These are phyloP conservation scores for Heliocidaris tuberculata DNA, from an alignment of 35 echinoderm and acorn worm species.

Conservation along the genomic window DNA sequence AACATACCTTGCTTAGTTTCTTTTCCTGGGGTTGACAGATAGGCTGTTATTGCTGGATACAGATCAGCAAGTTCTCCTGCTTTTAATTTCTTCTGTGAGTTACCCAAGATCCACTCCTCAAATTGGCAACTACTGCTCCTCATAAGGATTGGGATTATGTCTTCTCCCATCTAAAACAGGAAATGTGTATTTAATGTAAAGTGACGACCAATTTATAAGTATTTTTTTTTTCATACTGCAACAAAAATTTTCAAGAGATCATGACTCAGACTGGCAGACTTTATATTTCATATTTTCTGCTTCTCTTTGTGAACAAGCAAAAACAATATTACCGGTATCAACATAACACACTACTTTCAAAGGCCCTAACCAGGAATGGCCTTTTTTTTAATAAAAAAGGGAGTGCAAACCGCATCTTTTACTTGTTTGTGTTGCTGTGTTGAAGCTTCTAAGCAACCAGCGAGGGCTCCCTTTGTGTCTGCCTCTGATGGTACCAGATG, in stretches of 20 bases:
- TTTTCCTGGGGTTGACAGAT: background rate
- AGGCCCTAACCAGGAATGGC: background rate
- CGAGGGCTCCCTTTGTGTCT: background rate
- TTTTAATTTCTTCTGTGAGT: background rate
- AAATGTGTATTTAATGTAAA: background rate
- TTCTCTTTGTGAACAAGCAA: background rate
- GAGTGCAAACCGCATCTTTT: background rate
- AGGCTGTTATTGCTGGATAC: background rate
- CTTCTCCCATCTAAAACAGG: background rate
- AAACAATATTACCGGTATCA: background rate
- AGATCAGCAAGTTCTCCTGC: background rate
- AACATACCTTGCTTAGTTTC: background rate
- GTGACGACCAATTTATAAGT: background rate
- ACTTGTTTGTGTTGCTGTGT: background rate
- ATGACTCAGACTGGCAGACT: background rate
- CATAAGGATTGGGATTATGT: background rate
- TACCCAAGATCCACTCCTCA: constrained; percentile 6
- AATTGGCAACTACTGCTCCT: background rate
- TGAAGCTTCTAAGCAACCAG: background rate
- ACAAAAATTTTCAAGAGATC: background rate
- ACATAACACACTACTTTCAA: background rate
- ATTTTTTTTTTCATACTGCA: background rate
- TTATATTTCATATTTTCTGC: background rate
- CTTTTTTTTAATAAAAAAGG: background rate
- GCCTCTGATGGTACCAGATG: background rate